These are phyloP conservation scores for Calidris pygmaea DNA, from an alignment of 2,113 vertebrate genomes.

Conservation along the genomic window DNA sequence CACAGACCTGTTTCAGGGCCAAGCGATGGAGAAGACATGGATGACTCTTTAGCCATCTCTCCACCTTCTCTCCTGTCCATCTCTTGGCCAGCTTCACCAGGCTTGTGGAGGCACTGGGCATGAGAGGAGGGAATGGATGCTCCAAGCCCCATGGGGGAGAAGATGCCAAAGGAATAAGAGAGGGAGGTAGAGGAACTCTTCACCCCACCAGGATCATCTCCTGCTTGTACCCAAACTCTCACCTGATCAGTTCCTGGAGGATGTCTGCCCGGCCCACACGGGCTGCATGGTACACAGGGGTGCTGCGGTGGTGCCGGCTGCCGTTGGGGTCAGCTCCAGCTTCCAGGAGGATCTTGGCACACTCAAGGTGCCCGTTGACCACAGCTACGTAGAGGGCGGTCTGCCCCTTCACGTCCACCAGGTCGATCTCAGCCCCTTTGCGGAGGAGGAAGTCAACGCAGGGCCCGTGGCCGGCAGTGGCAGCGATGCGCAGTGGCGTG, in stretches of 20 bases:
- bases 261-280: slow-evolving; percentile 89
- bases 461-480: slow-evolving; percentile 86
- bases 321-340: slow-evolving; percentile 91
- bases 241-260: slow-evolving; percentile 89
- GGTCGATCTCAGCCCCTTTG: slow-evolving; percentile 89
- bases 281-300: slow-evolving; percentile 87
- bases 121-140: fast-evolving
- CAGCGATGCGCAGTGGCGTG: slow-evolving; percentile 87
- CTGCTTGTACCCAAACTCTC: background rate
- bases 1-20: background rate
- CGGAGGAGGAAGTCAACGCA: slow-evolving; percentile 87
- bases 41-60: background rate
- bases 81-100: background rate
- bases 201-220: background rate
- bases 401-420: slow-evolving; percentile 94
- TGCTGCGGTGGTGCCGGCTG: slow-evolving; percentile 93
- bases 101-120: background rate
- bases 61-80: background rate
- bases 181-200: background rate
- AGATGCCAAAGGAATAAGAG: background rate
- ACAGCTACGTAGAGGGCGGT: slow-evolving; percentile 91
- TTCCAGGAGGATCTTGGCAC: slow-evolving; percentile 86
- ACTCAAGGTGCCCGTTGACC: slow-evolving; percentile 91
- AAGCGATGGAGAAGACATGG: fast-evolving
- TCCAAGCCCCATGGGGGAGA: background rate